Percentiles rank a stretch among this genome's conserved stretches.
Evolutionary conservation across 2,113 vertebrate genomes (phyloP).

Genomic region (Lutjanus erythropterus): DNA sequence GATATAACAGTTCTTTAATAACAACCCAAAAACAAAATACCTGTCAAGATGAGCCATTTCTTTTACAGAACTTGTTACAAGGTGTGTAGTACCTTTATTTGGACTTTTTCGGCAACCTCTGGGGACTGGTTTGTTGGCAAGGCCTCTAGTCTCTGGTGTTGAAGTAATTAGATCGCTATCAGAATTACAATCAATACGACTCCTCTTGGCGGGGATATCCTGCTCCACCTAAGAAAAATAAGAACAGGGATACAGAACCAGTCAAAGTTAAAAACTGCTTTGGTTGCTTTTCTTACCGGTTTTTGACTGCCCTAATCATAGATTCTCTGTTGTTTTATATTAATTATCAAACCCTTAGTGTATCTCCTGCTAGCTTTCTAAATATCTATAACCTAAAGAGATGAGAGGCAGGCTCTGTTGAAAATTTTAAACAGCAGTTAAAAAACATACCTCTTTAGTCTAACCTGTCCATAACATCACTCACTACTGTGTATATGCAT

Average conservation of each 20-base stretch:
- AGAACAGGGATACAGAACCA: not conserved
- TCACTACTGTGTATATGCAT: too few species aligned
- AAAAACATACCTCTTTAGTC: too few species aligned
- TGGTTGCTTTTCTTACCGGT: too few species aligned
- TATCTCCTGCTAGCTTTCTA: too few species aligned
- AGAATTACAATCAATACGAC: conserved; percentile 92
- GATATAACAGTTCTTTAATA: not conserved
- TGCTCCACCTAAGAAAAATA: conserved; percentile 89
- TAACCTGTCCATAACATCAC: too few species aligned
- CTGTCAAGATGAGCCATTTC: not conserved
- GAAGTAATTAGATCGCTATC: conserved; percentile 95
- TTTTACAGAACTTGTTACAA: not conserved
- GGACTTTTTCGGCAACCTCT: conserved; percentile 93
- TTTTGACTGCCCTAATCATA: too few species aligned
- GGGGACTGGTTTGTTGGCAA: conserved; percentile 90
- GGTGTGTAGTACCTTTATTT: conserved; percentile 89
- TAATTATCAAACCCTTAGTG: too few species aligned
- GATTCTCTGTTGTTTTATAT: too few species aligned
- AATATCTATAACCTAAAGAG: too few species aligned
- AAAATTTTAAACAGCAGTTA: too few species aligned
- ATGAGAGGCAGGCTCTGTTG: too few species aligned
- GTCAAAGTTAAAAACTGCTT: not conserved
- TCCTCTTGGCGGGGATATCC: conserved; percentile 95
- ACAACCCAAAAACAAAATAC: not conserved
- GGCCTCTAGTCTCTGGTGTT: conserved; percentile 91